phyloP scores from a whole-genome alignment of 2,113 vertebrate genomes.

The Bettongia penicillata region DNA sequence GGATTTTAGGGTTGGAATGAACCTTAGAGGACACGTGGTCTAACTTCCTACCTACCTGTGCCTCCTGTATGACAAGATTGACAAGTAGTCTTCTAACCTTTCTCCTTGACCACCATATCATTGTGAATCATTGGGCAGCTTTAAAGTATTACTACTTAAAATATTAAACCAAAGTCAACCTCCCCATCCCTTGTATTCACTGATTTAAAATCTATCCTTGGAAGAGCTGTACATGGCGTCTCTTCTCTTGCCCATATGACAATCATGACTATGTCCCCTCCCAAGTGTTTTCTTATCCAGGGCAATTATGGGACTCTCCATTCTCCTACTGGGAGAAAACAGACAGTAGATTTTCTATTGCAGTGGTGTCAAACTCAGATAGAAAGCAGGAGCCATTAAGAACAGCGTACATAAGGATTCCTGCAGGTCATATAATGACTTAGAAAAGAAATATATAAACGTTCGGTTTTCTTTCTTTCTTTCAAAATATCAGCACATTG shows the following conservation, averaged over 20 bases:
- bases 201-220: not conserved
- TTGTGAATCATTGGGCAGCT: not conserved
- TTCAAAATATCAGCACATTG: not conserved
- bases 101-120: not conserved
- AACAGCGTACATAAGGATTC: not conserved
- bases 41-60: not conserved
- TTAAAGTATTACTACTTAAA: not conserved
- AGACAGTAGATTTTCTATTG: not conserved
- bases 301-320: not conserved
- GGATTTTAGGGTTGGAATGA: not conserved
- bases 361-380: not conserved
- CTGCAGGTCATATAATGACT: not conserved
- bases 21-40: not conserved
- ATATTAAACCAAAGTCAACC: not conserved
- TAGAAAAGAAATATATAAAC: not conserved
- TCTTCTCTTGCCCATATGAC: not conserved
- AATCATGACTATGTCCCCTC: not conserved
- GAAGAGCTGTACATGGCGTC: not conserved
- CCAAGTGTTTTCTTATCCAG: not conserved
- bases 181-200: not conserved
- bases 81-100: not conserved
- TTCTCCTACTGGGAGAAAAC: not conserved
- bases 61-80: not conserved
- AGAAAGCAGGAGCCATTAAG: not conserved
- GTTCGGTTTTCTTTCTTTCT: too few species aligned